phyloP scores from a whole-genome alignment of 2,797 vertebrate genomes.

The Gorsachius magnificus region DNA sequence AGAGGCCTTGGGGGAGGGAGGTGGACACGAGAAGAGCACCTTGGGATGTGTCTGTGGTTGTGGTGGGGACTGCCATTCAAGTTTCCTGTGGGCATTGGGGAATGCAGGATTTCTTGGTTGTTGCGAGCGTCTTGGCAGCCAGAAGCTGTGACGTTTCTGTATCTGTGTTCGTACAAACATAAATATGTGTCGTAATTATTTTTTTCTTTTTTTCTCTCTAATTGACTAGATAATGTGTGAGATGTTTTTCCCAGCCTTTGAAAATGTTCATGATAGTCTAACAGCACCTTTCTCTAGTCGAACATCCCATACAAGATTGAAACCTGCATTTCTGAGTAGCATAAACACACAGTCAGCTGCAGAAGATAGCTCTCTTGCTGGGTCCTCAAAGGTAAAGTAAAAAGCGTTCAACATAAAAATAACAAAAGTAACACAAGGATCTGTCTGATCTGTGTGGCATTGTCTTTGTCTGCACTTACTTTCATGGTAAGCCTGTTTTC shows the following conservation, averaged over 20 bases:
- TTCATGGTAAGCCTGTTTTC: not conserved
- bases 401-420: not conserved
- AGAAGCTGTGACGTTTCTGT: not conserved
- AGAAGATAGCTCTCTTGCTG: slow-evolving; percentile 68
- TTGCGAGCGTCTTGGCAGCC: not conserved
- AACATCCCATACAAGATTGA: slow-evolving; percentile 76
- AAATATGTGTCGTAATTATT: not conserved
- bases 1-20: not conserved
- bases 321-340: slow-evolving; percentile 78
- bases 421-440: not conserved
- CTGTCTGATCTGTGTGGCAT: not conserved
- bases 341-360: slow-evolving; percentile 66
- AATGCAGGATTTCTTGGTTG: not conserved
- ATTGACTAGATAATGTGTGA: slow-evolving; percentile 83
- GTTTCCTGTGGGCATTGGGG: not conserved
- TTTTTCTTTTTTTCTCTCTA: slow-evolving; percentile 13
- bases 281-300: slow-evolving; percentile 78
- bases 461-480: not conserved
- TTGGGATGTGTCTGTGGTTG: not conserved
- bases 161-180: not conserved
- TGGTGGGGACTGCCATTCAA: not conserved
- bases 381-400: slow-evolving; percentile 75
- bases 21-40: not conserved
- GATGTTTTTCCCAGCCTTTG: slow-evolving; percentile 88
- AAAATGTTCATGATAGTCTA: slow-evolving; percentile 78